Evolutionary conservation across 2,888 invertebrate species (phyloP), one percentile per base, ranked within the genome.

Genomic region (Lumbricus terrestris): DNA sequence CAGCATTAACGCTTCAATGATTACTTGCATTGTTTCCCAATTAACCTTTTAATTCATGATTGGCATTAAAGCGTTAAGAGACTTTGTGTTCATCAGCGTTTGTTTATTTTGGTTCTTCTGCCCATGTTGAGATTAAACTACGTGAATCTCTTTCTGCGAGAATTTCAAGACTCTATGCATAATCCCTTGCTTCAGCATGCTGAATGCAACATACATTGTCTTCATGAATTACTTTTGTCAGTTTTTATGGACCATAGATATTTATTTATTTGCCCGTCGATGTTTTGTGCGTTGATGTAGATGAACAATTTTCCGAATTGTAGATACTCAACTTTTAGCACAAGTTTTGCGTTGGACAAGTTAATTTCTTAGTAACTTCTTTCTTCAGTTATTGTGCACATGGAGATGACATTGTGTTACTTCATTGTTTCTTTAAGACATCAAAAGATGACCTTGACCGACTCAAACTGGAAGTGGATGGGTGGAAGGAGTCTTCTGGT

Each of bases 401-500:
- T n/a, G n/a, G n/a, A n/a, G n/a, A n/a, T n/a, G n/a, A n/a, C n/a
- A n/a, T n/a, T n/a, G n/a, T n/a, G n/a, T n/a, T n/a, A n/a, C 69
- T 69, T 69, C n/a, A n/a, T 69, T 69, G 29, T 88, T 47, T 90
- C 4, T 35, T 88, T 20, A 83, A 90, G 47, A 47, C 82, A 20
- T n/a, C 88, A 88, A 90, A 83, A 88, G 89, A 89, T 47, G 89
- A 88, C 37, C 23, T 90, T 33, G 37, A 37, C 29, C 82, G 85
- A 69, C 83, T 83, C 37, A 89, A 88, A 35, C 42, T 88, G 35
- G 89, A 90, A 38, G 40, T 90, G 1, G 90, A 88, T 82, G 89
- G n/a, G 34, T 89, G 82, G n/a, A 89, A 90, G 89, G 89, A 88
- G 42, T 89, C 89, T 40, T 90, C 89, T 23, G 82, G 38, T 18